Conservation (phyloP, 1,140 invertebrate genomes). For the Tetragonula clypearis region DNA sequence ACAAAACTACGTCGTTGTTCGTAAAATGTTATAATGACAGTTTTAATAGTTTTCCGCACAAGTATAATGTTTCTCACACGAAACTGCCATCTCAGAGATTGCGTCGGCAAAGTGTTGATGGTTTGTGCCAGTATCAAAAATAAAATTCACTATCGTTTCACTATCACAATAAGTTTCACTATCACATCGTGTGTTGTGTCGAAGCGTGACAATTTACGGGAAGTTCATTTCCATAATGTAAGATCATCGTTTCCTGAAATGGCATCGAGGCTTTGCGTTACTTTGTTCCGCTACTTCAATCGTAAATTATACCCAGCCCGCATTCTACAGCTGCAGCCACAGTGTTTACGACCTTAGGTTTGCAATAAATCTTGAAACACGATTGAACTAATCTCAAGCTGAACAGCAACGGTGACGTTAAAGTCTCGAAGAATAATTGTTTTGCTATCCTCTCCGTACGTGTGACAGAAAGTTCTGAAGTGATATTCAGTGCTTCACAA, state of each 20-base stretch:
- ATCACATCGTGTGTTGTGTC: neutral
- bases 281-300: neutral
- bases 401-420: neutral
- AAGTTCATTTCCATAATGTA: neutral
- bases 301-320: neutral
- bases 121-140: too few relatives aligned
- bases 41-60: too few relatives aligned
- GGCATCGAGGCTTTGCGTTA: neutral
- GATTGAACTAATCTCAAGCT: neutral
- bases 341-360: neutral
- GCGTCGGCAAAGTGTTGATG: too few relatives aligned
- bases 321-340: neutral
- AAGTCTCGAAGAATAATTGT: neutral
- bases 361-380: constrained; percentile 4
- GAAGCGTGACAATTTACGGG: neutral
- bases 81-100: too few relatives aligned
- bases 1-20: too few relatives aligned
- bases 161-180: too few relatives aligned
- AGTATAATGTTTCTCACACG: too few relatives aligned
- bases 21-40: too few relatives aligned
- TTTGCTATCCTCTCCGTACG: too few relatives aligned
- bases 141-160: too few relatives aligned
- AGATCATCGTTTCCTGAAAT: neutral
- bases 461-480: neutral
- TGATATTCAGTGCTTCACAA: neutral